Conservation (phyloP, 2,797 vertebrate genomes). For the Leptodactylus fallax region DNA sequence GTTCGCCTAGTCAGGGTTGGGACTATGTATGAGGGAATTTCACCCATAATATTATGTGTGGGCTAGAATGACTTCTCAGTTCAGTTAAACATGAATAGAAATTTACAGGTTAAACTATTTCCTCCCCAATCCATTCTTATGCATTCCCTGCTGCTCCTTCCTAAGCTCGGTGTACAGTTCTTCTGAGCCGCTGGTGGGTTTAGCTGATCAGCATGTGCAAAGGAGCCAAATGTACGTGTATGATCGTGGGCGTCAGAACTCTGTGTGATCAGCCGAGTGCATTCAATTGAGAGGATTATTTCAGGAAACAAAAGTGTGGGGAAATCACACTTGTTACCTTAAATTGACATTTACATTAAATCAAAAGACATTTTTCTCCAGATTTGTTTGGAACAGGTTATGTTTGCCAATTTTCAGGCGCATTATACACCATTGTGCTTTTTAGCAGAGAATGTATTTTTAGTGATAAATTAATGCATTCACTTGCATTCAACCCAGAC, state of each 20-base stretch:
- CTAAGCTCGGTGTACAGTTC: slow-evolving; percentile 11
- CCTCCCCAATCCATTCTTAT: background rate
- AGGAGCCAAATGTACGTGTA: slow-evolving; percentile 37
- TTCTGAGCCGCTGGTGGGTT: background rate
- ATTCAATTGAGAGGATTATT: slow-evolving; percentile 50
- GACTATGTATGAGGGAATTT: too few relatives aligned
- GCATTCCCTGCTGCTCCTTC: background rate
- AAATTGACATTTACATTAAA: slow-evolving; percentile 52
- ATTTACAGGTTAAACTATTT: slow-evolving; percentile 29
- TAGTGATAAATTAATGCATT: slow-evolving; percentile 48
- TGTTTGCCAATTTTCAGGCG: slow-evolving; percentile 40
- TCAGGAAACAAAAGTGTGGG: slow-evolving; percentile 49
- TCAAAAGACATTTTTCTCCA: slow-evolving; percentile 28
- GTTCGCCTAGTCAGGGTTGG: too few relatives aligned
- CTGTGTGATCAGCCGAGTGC: slow-evolving; percentile 43
- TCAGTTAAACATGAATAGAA: background rate
- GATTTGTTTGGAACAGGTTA: slow-evolving; percentile 31
- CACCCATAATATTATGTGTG: too few relatives aligned
- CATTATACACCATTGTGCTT: slow-evolving; percentile 48
- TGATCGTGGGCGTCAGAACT: slow-evolving; percentile 47
- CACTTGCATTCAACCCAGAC: slow-evolving; percentile 44
- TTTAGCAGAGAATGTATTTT: slow-evolving; percentile 45
- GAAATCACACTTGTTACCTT: slow-evolving; percentile 33
- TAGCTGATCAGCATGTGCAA: slow-evolving; percentile 38
- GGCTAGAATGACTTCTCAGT: background rate